Evolutionary conservation across 92 coral and sea anemone genomes (phyloP), one percentile per base, ranked within the genome.

Genomic region (Phenganax subtilis): DNA sequence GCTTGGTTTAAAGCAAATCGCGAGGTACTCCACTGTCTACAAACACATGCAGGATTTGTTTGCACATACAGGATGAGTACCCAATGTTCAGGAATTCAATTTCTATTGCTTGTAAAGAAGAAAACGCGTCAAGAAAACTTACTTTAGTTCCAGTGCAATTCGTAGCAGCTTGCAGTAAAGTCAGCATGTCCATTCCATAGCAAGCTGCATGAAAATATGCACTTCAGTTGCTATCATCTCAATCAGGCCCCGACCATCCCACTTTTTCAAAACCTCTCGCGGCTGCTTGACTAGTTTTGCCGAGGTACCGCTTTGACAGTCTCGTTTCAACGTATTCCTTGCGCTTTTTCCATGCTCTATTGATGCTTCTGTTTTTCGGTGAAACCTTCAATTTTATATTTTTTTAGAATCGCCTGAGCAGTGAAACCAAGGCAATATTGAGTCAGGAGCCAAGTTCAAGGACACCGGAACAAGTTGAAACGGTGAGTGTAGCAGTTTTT

Each of bases 381-480:
- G 8, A 17, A 52, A 25, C 14, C 37, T 30, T 8, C 51, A 7
- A 57, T 27, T 69, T 85, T 10, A 3, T 25, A 54, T 77, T 79
- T 28, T 15, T 51, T 27, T 27, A 88, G 98, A 87, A 91, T 59
- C 91, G 90, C 62, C 89, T 90, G 61, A 91, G 97, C 81, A 93
- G 91, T 66, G 98, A 93, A 85, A 96, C 92, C 10, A 85, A 90
- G 75, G 90, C 87, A 57, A 87, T 93, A 30, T 84, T 93, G 15
- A 86, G 72, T 51, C 87, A 90, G 10, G 60, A 88, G 58, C 86
- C 94, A 9, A 93, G 86, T 6, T 82, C 88, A 53, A 87, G 98
- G 65, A 91, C 93, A 28, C 63, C 90, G 17, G 92, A 90, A n/a
- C 97, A 91, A 76, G 91, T 93, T 47, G 90, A 91, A 60, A 93